Evolutionary conservation across 2,113 vertebrate genomes (phyloP), one percentile per base, ranked within the genome.

Genomic region (Hippocampus barbouri): DNA sequence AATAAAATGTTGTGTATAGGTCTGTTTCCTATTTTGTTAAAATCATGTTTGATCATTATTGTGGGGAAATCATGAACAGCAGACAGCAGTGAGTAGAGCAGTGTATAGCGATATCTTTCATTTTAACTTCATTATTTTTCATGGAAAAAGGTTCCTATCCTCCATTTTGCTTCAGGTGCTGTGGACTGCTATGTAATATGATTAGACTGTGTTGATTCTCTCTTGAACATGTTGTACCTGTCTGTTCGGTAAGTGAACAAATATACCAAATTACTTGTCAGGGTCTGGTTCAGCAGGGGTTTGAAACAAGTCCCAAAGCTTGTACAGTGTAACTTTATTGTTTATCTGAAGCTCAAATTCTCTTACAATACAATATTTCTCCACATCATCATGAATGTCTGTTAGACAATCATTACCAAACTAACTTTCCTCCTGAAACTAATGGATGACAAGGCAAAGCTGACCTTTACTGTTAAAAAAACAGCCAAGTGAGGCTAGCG

Each of bases 61-160:
- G 41, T 8, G 41, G 11, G 9, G 34, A 38, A 38, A 38, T 38
- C 27, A 30, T 60, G 12, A 76, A 81, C 74, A 72, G 5, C 53
- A 27, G 60, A 70, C 15, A 47, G 30, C 38, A 23, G 53, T 30
- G 18, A 45, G 12, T 38, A 12, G 3, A 66, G 6, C 70, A 78
- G 61, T 57, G 34, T 15, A 25, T 59, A 41, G 30, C 64, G 43
- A 67, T 61, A 38, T 63, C 51, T 73, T 53, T 68, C 16, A 59
- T 21, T 12, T 54, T 71, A 80, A 88, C 61, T 47, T 74, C 9
- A 83, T 87, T 80, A 78, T 70, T 23, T 27, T 80, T 63, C 12
- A 69, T 59, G 71, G 56, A 71, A 69, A 61, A 86, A 83, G 78
- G 65, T 73, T 72, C 25, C 23, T 0, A 65, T 80, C 60, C 14